Evolutionary conservation across 2,797 vertebrate species (phyloP).

Genomic region (Potorous gilbertii): DNA sequence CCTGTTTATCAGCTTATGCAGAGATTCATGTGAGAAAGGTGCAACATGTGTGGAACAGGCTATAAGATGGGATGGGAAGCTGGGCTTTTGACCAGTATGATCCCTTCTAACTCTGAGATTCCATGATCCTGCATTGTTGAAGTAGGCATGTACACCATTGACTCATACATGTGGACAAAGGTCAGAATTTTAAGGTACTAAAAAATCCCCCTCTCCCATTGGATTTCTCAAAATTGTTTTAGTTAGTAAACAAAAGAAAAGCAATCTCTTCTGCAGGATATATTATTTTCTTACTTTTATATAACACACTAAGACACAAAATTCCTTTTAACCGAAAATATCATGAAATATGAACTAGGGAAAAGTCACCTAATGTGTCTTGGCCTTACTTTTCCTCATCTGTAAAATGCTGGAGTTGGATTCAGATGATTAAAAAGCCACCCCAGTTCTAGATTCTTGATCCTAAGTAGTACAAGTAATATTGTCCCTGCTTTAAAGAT

Average conservation of each 20-base stretch:
- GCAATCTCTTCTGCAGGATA: background rate
- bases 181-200: background rate
- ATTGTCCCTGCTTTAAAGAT: background rate
- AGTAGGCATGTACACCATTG: background rate
- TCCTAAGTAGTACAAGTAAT: background rate
- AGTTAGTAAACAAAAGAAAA: background rate
- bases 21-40: background rate
- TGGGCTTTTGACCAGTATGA: background rate
- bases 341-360: background rate
- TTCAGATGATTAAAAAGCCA: background rate
- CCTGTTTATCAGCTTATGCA: background rate
- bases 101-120: background rate
- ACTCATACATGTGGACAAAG: background rate
- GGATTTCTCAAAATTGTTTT: background rate
- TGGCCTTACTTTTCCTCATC: background rate
- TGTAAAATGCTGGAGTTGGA: background rate
- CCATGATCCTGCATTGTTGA: background rate
- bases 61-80: background rate
- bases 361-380: background rate
- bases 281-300: background rate
- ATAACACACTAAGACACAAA: background rate
- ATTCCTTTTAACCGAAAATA: background rate
- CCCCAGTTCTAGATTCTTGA: background rate
- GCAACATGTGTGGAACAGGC: background rate
- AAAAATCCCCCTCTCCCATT: background rate